These are phyloP conservation scores for Lochmaea capreae DNA, from an alignment of 2,888 invertebrate species.

Conservation along the genomic window DNA sequence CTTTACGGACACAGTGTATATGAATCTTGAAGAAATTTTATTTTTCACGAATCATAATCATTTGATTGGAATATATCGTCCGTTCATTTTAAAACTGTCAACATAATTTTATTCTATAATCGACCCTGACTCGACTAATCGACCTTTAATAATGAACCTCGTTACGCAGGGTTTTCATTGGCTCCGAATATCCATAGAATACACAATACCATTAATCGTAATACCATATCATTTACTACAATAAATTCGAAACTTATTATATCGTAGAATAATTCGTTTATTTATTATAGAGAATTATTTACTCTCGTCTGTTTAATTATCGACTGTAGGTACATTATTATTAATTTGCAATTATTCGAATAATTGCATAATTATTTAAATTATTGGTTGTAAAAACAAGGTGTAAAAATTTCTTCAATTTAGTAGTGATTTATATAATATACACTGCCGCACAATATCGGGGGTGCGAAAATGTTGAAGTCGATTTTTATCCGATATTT, in stretches of 20 bases:
- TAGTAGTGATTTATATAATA: too few species aligned
- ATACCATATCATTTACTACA: conserved; percentile 1
- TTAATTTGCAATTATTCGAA: neutral
- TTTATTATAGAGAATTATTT: neutral
- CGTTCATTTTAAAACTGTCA: conserved; percentile 2
- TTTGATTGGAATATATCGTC: neutral
- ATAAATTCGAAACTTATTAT: neutral
- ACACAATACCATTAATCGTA: conserved; percentile 4
- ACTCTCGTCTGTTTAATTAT: neutral
- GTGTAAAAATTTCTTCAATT: neutral
- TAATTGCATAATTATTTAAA: neutral
- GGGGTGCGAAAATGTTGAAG: too few species aligned
- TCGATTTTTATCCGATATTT: too few species aligned
- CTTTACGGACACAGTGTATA: too few species aligned
- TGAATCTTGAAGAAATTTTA: too few species aligned
- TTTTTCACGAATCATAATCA: neutral
- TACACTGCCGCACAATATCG: too few species aligned
- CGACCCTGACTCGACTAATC: conserved; percentile 8
- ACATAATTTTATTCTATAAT: conserved; percentile 1
- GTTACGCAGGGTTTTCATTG: conserved; percentile 1
- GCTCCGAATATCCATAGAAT: conserved; percentile 1
- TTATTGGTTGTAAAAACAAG: neutral
- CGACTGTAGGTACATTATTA: neutral
- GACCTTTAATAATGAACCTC: conserved; percentile 16
- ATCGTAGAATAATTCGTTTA: neutral